Base-by-base conservation (phyloP, 2,113 vertebrate species). In the Pan paniscus region DNA sequence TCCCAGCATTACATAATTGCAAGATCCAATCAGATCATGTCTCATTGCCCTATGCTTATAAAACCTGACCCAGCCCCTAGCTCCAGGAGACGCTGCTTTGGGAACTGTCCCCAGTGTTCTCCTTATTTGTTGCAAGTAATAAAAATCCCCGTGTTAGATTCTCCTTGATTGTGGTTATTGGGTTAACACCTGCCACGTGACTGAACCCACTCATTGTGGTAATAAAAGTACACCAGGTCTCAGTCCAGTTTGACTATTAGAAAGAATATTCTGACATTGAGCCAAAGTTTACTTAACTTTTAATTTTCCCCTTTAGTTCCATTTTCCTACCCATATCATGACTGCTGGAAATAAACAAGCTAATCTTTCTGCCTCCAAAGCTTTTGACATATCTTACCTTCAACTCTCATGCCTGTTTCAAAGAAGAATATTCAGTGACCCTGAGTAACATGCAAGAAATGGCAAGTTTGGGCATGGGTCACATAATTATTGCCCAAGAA, bases 371-470 rank as follows among this genome's bases (percentile, higher is more conserved):
- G 20, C 35, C 20, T 10, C 32, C 48, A 64, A 75, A 68, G 18
- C 12, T 85, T 52, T 92, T 83, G 35, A 86, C 30, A 76, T 84
- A 82, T 30, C 27, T 81, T 64, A 92, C 61, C 35, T 89, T 94
- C 35, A 87, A 55, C 22, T 82, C 50, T 91, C 6, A 72, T 22
- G 10, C 79, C 35, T 81, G 10, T 85, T 96, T 96, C 82, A 88
- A 96, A 94, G 38, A 57, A 91, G 43, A 93, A 73, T 76, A 68
- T 96, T 72, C 92, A 97, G n/a, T 79, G 75, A 52, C 2, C 59
- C 48, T 16, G 17, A 57, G 27, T 80, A 64, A 32, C n/a, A 50
- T 75, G 52, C 27, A 90, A 83, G 38, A 93, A 94, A 90, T 55
- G 57, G n/a, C 4, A 95, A 57, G 13, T 89, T 76, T 85, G 40